Evolutionary conservation across 2,888 invertebrate genomes (phyloP), one percentile per base, ranked within the genome.

Genomic region (Venustoraphidia nigricollis): DNA sequence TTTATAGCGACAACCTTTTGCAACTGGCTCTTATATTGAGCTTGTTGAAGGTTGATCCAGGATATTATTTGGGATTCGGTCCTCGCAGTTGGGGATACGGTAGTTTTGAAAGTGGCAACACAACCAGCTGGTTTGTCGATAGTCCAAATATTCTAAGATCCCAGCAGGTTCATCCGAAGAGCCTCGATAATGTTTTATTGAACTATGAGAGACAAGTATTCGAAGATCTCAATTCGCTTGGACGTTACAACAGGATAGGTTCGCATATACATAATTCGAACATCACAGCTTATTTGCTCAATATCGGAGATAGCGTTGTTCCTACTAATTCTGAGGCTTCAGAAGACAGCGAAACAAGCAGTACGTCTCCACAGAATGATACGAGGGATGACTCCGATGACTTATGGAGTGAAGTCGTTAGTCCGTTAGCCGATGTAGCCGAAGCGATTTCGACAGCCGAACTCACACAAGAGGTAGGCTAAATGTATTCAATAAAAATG

Each of bases 1-100:
- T 85, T 43, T 85, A 85, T 59, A 79, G 84, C 45, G 85, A 87
- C 63, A 88, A 89, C 70, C 70, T 90, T 59, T 67, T 91, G 54
- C 81, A 89, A 64, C 69, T 90, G 56, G 83, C 91, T 56, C 65
- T 93, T 63, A 74, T 91, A 55, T 70, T 91, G 58, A 83, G 90
- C 64, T 72, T 92, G 54, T 66, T 92, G 47, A 77, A 87, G 57
- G 81, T 83, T 10, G 81, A 87, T 62, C 83, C 85, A 1, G 80
- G 82, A 55, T 75, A 77, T 27, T 79, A 82, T 59, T 66, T 83
- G 45, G 72, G 75, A 42, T 72, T 79, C 56, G 76, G 68, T 51
- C 54, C 65, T 34, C 62, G 59, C 47, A 62, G 59, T 54, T 57
- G 59, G 46, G 57, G 62, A 41, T 58, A 58, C 50, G 36, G 27